Evolutionary conservation across 2,113 vertebrate genomes (phyloP).

Genomic region (Corythornis madagascariensis): DNA sequence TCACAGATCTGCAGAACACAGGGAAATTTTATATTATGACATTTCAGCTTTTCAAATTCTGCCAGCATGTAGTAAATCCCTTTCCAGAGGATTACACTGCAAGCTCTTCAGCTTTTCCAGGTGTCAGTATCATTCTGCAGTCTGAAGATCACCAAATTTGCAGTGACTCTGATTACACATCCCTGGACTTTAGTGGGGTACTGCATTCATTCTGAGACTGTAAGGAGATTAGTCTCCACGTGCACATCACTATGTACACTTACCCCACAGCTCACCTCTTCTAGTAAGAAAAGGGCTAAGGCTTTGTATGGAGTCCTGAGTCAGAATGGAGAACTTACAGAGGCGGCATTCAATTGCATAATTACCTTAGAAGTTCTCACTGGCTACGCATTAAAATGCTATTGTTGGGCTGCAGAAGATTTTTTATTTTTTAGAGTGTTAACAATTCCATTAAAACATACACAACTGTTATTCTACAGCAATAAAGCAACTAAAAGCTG

Average conservation of each 20-base stretch:
- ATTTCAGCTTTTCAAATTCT: not conserved
- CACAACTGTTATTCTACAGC: not conserved
- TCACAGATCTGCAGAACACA: not conserved
- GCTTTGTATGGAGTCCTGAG: not conserved
- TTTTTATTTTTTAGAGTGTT: not conserved
- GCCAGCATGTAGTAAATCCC: not conserved
- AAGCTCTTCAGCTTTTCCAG: slow-evolving; percentile 10
- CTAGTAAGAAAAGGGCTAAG: not conserved
- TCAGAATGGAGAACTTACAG: not conserved
- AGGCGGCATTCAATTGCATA: not conserved
- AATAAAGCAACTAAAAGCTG: not conserved
- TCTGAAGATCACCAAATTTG: not conserved
- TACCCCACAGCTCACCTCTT: not conserved
- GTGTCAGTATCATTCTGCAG: slow-evolving; percentile 11
- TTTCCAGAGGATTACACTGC: not conserved
- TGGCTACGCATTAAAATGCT: not conserved
- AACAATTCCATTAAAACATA: not conserved
- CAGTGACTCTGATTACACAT: not conserved
- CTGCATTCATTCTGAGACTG: not conserved
- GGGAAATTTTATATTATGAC: not conserved
- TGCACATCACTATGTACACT: not conserved
- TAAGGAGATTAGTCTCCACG: not conserved
- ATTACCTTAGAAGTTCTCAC: not conserved
- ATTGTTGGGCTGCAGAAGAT: not conserved
- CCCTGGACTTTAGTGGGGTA: not conserved